Conservation (phyloP, 1,140 invertebrate species). For the Campoletis sonorensis region DNA sequence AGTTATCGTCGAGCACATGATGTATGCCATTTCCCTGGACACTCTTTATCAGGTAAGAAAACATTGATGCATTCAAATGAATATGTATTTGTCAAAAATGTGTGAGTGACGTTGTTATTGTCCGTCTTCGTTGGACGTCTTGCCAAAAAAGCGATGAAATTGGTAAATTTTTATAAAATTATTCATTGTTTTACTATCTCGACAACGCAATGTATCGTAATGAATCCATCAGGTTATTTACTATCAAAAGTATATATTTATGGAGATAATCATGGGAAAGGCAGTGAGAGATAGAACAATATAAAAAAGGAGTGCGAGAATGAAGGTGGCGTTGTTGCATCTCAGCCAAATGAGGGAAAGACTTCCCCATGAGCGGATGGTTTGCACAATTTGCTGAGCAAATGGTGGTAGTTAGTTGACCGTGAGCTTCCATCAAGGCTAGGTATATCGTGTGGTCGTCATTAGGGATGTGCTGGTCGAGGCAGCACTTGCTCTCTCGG, state of each 20-base stretch:
- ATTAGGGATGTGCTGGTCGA: conserved; percentile 56
- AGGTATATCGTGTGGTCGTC: conserved; percentile 56
- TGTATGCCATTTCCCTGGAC: conserved; percentile 98
- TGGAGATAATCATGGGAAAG: neutral
- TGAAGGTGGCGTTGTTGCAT: conserved; percentile 20
- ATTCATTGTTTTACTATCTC: neutral
- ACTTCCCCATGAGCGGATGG: conserved; percentile 4
- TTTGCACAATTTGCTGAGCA: conserved; percentile 51
- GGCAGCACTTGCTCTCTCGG: conserved; percentile 9
- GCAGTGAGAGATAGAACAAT: conserved; percentile 4
- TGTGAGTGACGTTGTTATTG: no score
- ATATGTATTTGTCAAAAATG: no score
- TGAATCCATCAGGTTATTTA: no score
- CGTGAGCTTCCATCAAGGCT: conserved; percentile 33
- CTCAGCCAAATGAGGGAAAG: conserved; percentile 40
- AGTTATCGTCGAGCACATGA: conserved; percentile 98
- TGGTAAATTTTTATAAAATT: no score
- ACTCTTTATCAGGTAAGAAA: conserved; percentile 90
- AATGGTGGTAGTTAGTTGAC: conserved; percentile 44
- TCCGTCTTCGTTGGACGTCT: neutral
- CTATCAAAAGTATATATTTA: no score
- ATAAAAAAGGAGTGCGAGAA: neutral
- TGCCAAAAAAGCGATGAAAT: no score
- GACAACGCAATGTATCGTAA: no score
- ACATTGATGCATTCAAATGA: neutral